Evolutionary conservation across 1,140 invertebrate species (phyloP).

Genomic region (Drosophila nebulosa): DNA sequence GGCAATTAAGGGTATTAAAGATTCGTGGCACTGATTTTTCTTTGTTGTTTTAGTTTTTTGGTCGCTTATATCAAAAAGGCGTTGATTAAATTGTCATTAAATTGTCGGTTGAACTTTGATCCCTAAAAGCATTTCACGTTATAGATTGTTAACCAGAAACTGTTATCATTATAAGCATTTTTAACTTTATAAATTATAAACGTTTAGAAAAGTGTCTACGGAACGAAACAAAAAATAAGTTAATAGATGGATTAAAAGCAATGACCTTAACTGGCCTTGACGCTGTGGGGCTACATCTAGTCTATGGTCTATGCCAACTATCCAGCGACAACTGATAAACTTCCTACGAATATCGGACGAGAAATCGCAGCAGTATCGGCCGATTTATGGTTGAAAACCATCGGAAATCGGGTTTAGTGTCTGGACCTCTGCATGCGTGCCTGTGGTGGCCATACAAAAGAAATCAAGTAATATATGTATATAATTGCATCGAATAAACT

Average conservation of each 20-base stretch:
- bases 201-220: not conserved
- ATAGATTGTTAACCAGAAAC: conserved; percentile 48
- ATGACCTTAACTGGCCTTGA: conserved; percentile 65
- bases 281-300: too few species aligned
- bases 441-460: too few species aligned
- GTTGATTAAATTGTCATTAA: conserved; percentile 34
- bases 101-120: conserved; percentile 22
- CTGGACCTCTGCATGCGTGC: too few species aligned
- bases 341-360: too few species aligned
- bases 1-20: not conserved
- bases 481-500: too few species aligned
- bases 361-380: too few species aligned
- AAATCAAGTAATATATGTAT: too few species aligned
- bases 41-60: not conserved
- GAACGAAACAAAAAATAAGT: conserved; percentile 37
- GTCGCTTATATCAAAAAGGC: too few species aligned
- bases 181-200: not conserved
- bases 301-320: too few species aligned
- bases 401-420: too few species aligned
- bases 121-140: conserved; percentile 26
- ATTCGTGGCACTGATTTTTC: not conserved
- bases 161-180: conserved; percentile 32
- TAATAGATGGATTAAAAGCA: conserved; percentile 46
- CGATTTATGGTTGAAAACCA: too few species aligned
- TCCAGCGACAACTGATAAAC: too few species aligned